phyloP scores from a whole-genome alignment of 2,888 invertebrate species.

The Latrodectus elegans region DNA sequence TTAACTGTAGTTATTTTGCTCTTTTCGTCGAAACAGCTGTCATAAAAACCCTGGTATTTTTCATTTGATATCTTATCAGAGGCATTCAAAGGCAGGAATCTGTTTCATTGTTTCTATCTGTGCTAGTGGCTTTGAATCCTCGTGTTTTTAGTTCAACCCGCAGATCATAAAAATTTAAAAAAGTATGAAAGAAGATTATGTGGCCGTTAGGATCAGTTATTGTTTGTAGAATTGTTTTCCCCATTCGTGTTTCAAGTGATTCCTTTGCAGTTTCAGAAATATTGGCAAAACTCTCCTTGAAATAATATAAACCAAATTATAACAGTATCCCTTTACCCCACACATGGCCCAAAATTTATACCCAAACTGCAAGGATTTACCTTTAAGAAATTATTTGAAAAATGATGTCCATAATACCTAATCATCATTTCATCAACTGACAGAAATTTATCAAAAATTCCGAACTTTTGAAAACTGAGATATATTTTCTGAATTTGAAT shows the following conservation, averaged over 20 bases:
- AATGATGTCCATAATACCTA: no score
- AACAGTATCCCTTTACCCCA: neutral
- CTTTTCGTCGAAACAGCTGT: conserved; percentile 11
- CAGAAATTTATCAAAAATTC: no score
- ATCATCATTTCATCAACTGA: no score
- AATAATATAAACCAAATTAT: no score
- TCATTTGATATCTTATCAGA: conserved; percentile 11
- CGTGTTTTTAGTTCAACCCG: neutral
- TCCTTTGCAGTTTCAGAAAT: no score
- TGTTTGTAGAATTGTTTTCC: conserved; percentile 10
- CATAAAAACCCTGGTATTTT: neutral
- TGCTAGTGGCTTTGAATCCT: conserved; percentile 15
- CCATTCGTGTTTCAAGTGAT: conserved; percentile 8
- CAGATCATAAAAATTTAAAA: neutral
- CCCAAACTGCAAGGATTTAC: no score
- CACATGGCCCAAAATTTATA: neutral
- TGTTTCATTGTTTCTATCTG: neutral
- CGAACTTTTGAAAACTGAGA: no score
- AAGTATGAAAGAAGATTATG: neutral
- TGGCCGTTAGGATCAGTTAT: conserved; percentile 13
- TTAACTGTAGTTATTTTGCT: neutral
- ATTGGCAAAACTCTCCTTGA: no score
- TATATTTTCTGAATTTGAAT: no score
- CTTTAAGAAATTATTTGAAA: no score
- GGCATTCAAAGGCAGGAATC: neutral